Conservation (phyloP, 2,113 vertebrate species). For the Leptodactylus fuscus region DNA sequence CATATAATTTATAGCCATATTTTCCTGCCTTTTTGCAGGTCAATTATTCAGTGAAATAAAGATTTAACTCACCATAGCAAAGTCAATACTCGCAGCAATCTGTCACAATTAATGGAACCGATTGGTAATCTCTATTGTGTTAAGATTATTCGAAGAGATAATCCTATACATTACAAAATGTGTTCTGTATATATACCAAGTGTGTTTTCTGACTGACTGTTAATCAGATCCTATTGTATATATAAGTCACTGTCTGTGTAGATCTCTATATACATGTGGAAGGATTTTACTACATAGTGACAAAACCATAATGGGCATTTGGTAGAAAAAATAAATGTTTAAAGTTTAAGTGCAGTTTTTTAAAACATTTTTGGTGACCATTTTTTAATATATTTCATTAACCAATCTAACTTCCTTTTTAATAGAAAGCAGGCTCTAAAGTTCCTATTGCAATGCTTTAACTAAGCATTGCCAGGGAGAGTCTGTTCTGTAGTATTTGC, state of each 20-base stretch:
- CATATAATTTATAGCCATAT: not conserved
- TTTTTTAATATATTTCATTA: too few species aligned
- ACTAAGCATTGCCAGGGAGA: too few species aligned
- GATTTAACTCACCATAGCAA: not conserved
- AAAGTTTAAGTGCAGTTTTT: too few species aligned
- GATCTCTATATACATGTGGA: not conserved
- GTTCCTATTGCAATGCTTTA: too few species aligned
- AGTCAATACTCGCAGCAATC: not conserved
- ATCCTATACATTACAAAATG: not conserved
- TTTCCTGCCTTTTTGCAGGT: not conserved
- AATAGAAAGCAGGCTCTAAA: too few species aligned
- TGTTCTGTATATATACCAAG: not conserved
- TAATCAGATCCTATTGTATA: not conserved
- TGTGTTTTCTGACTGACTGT: too few species aligned
- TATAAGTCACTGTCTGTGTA: not conserved
- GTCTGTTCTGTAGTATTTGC: too few species aligned
- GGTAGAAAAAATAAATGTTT: too few species aligned
- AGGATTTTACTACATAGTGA: not conserved
- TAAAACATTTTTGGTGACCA: too few species aligned
- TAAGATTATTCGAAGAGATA: not conserved
- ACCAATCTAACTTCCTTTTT: too few species aligned
- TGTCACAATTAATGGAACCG: not conserved
- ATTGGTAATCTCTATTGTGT: not conserved
- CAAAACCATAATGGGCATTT: not conserved
- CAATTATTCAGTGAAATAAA: not conserved